Evolutionary conservation across 2,113 vertebrate species (phyloP).

Genomic region (Eolophus roseicapilla): DNA sequence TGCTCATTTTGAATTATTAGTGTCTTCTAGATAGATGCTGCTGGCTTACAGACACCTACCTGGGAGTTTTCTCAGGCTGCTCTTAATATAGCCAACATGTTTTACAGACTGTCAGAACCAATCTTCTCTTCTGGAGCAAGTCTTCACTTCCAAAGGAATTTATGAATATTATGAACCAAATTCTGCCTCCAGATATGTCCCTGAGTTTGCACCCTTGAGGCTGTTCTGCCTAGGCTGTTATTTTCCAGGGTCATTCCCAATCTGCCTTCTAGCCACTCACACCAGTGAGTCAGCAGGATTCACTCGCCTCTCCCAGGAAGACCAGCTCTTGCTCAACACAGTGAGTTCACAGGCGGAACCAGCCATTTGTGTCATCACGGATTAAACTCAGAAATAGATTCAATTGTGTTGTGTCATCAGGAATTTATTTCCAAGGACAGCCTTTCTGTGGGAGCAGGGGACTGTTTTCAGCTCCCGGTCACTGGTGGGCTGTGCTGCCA

Average conservation of each 20-base stretch:
- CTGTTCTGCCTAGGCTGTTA: background rate
- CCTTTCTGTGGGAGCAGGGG: background rate
- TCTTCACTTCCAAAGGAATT: background rate
- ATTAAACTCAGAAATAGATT: background rate
- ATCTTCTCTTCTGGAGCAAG: background rate
- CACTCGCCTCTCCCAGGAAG: background rate
- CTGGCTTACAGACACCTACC: background rate
- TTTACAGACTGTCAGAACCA: background rate
- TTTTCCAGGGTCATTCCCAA: background rate
- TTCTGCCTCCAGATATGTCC: background rate
- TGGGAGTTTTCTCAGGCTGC: background rate
- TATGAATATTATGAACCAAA: background rate
- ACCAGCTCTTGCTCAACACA: background rate
- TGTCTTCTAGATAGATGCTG: background rate
- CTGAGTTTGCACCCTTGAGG: background rate
- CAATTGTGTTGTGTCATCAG: background rate
- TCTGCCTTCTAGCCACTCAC: background rate
- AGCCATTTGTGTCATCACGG: background rate
- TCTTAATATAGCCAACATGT: background rate
- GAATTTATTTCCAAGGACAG: constrained; percentile 15
- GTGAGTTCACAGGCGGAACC: background rate
- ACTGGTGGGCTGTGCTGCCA: background rate
- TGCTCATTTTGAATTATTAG: background rate
- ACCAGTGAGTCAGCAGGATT: background rate
- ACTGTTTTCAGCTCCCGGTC: fast-evolving